Base-by-base conservation (phyloP, 2,888 invertebrate species). In the Crossocerus cetratus region DNA sequence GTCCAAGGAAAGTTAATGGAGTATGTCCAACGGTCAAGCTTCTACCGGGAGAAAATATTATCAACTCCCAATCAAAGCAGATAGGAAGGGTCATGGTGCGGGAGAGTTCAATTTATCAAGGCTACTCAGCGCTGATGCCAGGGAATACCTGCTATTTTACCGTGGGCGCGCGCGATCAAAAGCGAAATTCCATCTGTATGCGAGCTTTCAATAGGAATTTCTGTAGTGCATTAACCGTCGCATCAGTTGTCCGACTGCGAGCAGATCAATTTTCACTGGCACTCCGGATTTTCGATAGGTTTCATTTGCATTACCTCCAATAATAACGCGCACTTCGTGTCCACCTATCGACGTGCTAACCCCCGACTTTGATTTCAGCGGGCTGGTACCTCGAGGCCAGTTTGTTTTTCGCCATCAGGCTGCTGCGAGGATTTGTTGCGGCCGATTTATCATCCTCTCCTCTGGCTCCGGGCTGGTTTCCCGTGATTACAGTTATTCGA, bases 1-100 rank as follows among this genome's bases (percentile, higher is more conserved):
- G 42, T 55, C 21, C 21, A 32, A 32, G 60, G 64, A 16, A 73
- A 81, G 74, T 77, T 71, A 81, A 81, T 74, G 81, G 65, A 59
- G 65, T 53, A 69, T 65, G 62, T 67, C 61, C 56, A 45, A n/a
- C 59, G 23, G 22, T 22, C 20, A 16, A 20, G n/a, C 23, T n/a
- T 18, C 20, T 14, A 13, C 44, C 8, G 22, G 32, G 63, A 58
- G 66, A 62, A 80, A 80, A 78, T 72, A 62, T 76, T 68, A 70
- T 70, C 71, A 59, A 63, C 67, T 32, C 11, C 32, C 1, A 32
- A 32, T 32, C 8, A 32, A 32, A 32, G 8, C 32, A 32, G 8
- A 32, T 32, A 8, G 32, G 11, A 11, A 32, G 32, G 8, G 8
- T 8, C 8, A 32, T 11, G 11, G 4, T 32, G 8, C 32, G 32